phyloP scores from a whole-genome alignment of 2,888 invertebrate species.

The Drosophila parthenogenetica region DNA sequence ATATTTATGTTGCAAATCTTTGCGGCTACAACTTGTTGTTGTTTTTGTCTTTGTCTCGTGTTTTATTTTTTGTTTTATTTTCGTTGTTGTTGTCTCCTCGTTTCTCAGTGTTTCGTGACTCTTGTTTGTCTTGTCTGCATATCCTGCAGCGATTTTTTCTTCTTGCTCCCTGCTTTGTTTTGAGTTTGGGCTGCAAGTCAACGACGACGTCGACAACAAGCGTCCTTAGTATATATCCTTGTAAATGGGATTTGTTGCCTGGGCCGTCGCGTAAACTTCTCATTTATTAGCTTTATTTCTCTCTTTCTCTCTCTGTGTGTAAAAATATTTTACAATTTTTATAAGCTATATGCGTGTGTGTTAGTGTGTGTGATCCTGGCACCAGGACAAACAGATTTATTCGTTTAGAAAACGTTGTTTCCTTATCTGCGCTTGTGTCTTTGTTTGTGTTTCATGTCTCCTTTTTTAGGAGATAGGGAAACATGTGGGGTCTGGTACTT shows the following conservation, averaged over 20 bases:
- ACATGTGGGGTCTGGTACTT: slow-evolving; percentile 42
- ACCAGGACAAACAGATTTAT: slow-evolving; percentile 75
- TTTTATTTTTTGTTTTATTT: slow-evolving; percentile 35
- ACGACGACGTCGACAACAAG: slow-evolving; percentile 20
- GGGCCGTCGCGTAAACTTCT: slow-evolving; percentile 75
- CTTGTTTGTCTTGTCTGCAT: slow-evolving; percentile 79
- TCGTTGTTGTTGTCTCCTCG: slow-evolving; percentile 20
- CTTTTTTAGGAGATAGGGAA: slow-evolving; percentile 4
- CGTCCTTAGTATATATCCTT: slow-evolving; percentile 48
- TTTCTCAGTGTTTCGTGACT: slow-evolving; percentile 64
- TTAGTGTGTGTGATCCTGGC: slow-evolving; percentile 63
- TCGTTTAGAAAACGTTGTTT: slow-evolving; percentile 79
- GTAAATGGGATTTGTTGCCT: slow-evolving; percentile 73
- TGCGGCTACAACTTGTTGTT: slow-evolving; percentile 62
- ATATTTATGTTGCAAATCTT: slow-evolving; percentile 79
- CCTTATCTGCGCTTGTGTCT: slow-evolving; percentile 64
- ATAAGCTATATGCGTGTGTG: slow-evolving; percentile 41
- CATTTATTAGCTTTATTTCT: slow-evolving; percentile 74
- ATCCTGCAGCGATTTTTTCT: slow-evolving; percentile 73
- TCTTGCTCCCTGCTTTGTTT: slow-evolving; percentile 33
- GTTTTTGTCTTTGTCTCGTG: slow-evolving; percentile 18
- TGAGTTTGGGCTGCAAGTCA: slow-evolving; percentile 49
- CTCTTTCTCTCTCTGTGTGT: slow-evolving; percentile 29
- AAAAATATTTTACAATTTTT: slow-evolving; percentile 78
- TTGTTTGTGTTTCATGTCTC: slow-evolving; percentile 63